These are phyloP conservation scores for Siniperca knerii DNA, from an alignment of 2,113 vertebrate genomes.

Conservation along the genomic window DNA sequence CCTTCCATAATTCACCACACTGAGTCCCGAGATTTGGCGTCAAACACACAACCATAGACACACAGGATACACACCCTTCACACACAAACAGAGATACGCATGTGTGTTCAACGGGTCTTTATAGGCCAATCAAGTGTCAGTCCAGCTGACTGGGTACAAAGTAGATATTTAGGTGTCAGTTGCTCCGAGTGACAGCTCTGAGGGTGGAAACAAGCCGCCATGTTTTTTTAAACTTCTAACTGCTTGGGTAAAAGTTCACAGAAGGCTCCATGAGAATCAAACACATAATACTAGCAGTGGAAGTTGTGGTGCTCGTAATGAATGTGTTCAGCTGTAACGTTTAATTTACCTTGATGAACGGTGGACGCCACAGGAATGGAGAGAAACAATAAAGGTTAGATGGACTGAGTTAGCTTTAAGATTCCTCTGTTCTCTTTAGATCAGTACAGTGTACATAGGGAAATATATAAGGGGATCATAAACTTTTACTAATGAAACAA, in stretches of 20 bases:
- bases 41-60: constrained; percentile 23
- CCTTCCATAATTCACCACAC: constrained; percentile 60
- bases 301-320: constrained; percentile 65
- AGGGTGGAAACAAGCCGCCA: not conserved
- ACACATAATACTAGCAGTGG: constrained; percentile 58
- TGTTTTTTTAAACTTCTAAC: constrained; percentile 27
- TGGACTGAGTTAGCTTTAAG: not conserved
- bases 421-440: not conserved
- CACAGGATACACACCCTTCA: constrained; percentile 14
- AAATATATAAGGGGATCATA: no score
- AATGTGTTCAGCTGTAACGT: constrained; percentile 52
- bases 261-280: constrained; percentile 49
- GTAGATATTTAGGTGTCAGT: constrained; percentile 60
- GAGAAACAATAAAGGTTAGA: constrained; percentile 45
- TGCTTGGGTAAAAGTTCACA: constrained; percentile 16
- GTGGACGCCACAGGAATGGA: constrained; percentile 53
- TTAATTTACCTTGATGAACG: constrained; percentile 66
- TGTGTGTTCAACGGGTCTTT: not conserved
- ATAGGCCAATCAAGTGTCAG: not conserved
- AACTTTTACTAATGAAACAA: not conserved
- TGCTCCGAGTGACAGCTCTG: constrained; percentile 21
- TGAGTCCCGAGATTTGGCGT: constrained; percentile 4
- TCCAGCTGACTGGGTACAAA: constrained; percentile 13
- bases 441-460: not conserved
- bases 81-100: constrained; percentile 60